Evolutionary conservation across 1,140 invertebrate genomes (phyloP), one percentile per base, ranked within the genome.

Genomic region (Euglossa dilemma): DNA sequence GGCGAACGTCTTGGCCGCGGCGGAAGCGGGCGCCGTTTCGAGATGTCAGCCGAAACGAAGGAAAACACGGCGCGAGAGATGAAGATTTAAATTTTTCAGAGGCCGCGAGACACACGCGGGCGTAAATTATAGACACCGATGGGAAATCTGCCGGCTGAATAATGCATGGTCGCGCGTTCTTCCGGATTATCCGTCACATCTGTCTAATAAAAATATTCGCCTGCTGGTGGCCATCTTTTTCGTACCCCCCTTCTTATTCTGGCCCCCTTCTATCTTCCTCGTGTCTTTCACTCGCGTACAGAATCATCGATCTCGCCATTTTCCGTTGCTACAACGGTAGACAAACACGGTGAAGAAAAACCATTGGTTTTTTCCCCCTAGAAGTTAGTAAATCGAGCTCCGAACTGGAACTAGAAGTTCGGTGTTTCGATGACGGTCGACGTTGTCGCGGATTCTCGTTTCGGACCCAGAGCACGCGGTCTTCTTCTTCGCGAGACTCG

Each of bases 141-240:
- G 52, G 64, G 64, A 71, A 79, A 79, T 71, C 54, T 45, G 8
- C 18, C 11, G 43, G 11, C 7, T 78, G 50, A 78, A 78, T 78
- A 69, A 56, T 69, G n/a, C 76, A 69, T 36, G 47, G 7, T 11
- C 69, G 12, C 12, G 25, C 12, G 20, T 64, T 52, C 59, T 20
- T 63, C 20, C n/a, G 36, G 52, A 69, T 78, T 78, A 78, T 78
- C 64, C 64, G 64, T 69, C 76, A 25, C 8, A n/a, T 67, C 23
- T 43, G 75, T 56, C 63, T 67, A 77, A 47, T 69, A 69, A 78
- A 78, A 67, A 57, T 69, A 78, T 57, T 78, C 52, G n/a, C 28
- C 1, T 20, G 12, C 4, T 6, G 36, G 6, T 12, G 5, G 25
- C 28, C 11, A 36, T 2, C 23, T 43, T 11, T 57, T 72, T 72